These are phyloP conservation scores for Anastrepha obliqua DNA, from an alignment of 1,140 invertebrate species.

Conservation along the genomic window DNA sequence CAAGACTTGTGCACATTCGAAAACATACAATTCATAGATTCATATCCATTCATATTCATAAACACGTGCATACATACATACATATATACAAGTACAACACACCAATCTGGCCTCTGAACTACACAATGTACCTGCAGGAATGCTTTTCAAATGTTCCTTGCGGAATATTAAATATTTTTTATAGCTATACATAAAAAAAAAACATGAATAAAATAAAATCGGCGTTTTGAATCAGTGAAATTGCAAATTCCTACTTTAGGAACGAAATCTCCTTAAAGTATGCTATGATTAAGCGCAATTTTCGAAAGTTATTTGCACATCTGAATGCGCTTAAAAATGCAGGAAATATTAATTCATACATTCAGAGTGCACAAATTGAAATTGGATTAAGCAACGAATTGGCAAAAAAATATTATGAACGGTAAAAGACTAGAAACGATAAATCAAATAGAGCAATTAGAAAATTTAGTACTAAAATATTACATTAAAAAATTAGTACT, in stretches of 20 bases:
- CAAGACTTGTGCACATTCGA: too few species aligned
- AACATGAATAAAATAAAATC: too few species aligned
- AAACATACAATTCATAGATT: too few species aligned
- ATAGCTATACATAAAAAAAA: too few species aligned
- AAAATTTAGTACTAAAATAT: too few species aligned
- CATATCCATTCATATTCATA: neutral
- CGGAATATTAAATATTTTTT: neutral
- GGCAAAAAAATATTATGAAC: too few species aligned
- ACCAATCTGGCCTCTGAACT: slow-evolving; percentile 15
- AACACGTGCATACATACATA: neutral
- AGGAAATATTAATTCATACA: neutral
- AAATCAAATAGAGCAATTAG: too few species aligned
- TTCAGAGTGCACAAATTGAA: neutral
- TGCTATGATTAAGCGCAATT: neutral
- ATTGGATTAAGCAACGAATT: too few species aligned
- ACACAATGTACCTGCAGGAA: slow-evolving; percentile 5
- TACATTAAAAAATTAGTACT: too few species aligned
- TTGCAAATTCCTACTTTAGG: too few species aligned
- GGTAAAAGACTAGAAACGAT: too few species aligned
- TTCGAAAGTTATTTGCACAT: neutral
- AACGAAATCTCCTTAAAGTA: neutral
- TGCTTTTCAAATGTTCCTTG: neutral
- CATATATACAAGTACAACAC: neutral
- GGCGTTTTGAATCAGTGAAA: neutral
- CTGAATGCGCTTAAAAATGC: neutral